Evolutionary conservation across 2,888 invertebrate species (phyloP), one percentile per base, ranked within the genome.

Genomic region (Rhogogaster chlorosoma): DNA sequence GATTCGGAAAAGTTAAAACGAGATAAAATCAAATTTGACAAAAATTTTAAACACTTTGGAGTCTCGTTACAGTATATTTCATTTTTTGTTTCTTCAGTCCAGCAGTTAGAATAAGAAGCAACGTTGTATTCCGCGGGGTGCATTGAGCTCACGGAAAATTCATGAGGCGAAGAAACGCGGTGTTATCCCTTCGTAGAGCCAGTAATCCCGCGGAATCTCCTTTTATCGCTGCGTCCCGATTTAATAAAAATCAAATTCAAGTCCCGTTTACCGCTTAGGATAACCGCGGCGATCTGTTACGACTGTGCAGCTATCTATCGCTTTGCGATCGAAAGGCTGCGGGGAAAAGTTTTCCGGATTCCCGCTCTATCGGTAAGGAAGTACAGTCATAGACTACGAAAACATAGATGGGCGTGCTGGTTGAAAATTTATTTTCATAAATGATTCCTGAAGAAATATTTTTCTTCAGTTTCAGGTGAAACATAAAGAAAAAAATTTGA

Each of bases 101-200:
- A 71, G n/a, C 18, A 36, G 38, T 26, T 71, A 0, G 0, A 38
- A 26, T 45, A 42, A 12, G 7, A 22, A 32, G 12, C 7, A 38
- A 7, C n/a, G n/a, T 18, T 71, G 3, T 32, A n/a, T n/a, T 2
- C 32, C 64, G 18, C 38, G 38, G 64, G 61, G 32, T 67, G 49
- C 10, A 29, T 67, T 32, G 83, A 83, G 83, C n/a, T 64, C 18
- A 42, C 38, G 49, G 57, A 49, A 71, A 49, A 36, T 71, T 71
- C 49, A 53, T 71, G 70, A 22, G 70, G 71, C 67, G 71, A 71
- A 71, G 71, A 83, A 71, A 32, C 83, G 45, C 29, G 32, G 70
- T 83, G 71, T 83, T 83, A 83, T 83, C 83, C 49, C 38, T 71
- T 70, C 49, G 83, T 29, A 49, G 70, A 71, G 83, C 83, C 83